Evolutionary conservation across 1,140 invertebrate genomes (phyloP), one percentile per base, ranked within the genome.

Genomic region (Drosophila azteca): DNA sequence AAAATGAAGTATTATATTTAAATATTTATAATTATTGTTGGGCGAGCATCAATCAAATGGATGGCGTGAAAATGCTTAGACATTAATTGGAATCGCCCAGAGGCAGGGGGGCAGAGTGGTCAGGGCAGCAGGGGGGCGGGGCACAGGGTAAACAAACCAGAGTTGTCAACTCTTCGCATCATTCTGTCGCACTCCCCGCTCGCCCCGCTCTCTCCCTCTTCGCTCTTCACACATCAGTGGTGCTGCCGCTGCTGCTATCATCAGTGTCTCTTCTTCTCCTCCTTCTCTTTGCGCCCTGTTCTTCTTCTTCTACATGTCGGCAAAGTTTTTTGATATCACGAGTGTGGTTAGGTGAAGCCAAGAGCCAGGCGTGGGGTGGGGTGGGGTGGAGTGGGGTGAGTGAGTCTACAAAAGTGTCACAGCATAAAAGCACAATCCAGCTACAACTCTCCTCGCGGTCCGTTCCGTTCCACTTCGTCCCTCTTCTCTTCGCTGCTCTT

Each of bases 271-370:
- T 53, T 46, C 15, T 46, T 39, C 74, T 63, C 76, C 39, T 29
- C 48, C 59, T 69, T 72, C 17, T 20, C 17, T 20, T 22, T 41
- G 54, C 24, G 39, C 22, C 44, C n/a, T 59, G 72, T 52, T 63
- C 58, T 66, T 60, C 58, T 66, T 60, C 66, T 79, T 59, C 31
- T 62, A 53, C 63, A 64, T 79, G 82, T 87, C 82, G 82, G 82
- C 78, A 85, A 85, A 78, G 65, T 87, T 85, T 81, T 79, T 79
- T 79, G 77, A 85, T 85, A 87, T 80, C 81, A 67, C 43, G 63
- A 82, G 65, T 66, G 62, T 80, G 78, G 73, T 46, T 55, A 52
- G 49, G 63, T 63, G 35, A 39, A 13, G 64, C 44, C 17, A 20
- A 26, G 24, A 26, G 24, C 0, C 3, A n/a, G n/a, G 24, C 3